Base-by-base conservation (phyloP, 2,797 vertebrate species). In the Amphiprion clarkii region DNA sequence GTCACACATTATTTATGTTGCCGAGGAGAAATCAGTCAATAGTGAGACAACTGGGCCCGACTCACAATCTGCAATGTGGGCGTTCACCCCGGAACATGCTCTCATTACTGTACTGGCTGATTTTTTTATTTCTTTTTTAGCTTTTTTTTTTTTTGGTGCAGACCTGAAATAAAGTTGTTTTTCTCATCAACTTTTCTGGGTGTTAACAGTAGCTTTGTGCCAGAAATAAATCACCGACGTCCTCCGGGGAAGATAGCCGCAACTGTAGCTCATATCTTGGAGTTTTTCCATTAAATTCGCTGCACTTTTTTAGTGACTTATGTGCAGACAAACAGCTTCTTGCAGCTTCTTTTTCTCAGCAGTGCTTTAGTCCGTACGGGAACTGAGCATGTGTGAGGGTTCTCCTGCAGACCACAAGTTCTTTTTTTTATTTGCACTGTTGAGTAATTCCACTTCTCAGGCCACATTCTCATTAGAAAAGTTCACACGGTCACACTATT, bases 171-270 rank as follows among this genome's bases (percentile, higher is more conserved):
- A 71, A 76, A 81, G 56, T 55, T 66, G 46, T 56, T 83, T 82
- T 77, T 72, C 62, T 74, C 82, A 64, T 74, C 59, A 76, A 4
- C 61, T 17, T 42, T 51, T 73, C 60, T 6, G 74, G 67, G 44
- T 68, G 65, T 65, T 67, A 76, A 72, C 55, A 39, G 65, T 5
- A 66, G 33, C 55, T 74, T 31, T 64, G 66, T 75, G 59, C 29
- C 33, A 3, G 57, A 56, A 71, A 78, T 80, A 80, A 85, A 85
- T 86, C 82, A 65, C 27, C 0, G 14, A 16, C 16, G 58, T 72
- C 69, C 53, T 68, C 62, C 49, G 55, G 51, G 61, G 52, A 14
- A 51, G 55, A 64, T 65, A 65, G 53, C 56, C 59, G 67, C 44
- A 25, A 53, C 23, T n/a, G 16, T 29, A 31, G 71, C 69, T 79